Evolutionary conservation across 2,113 vertebrate genomes (phyloP), one percentile per base, ranked within the genome.

Genomic region (Epinephelus cyanopodus): DNA sequence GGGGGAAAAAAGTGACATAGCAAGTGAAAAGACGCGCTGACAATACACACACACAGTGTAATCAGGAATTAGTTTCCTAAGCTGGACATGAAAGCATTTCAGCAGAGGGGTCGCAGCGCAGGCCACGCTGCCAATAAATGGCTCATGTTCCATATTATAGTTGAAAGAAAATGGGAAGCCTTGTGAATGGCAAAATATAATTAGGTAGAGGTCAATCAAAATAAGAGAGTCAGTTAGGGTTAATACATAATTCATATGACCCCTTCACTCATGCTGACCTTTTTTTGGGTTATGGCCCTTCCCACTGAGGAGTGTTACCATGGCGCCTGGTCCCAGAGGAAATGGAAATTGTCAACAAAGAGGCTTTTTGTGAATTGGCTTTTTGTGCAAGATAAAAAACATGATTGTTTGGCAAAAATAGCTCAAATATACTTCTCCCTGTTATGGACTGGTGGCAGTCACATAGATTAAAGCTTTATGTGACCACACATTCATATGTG

Each of bases 171-270:
- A 88, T 50, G 39, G 81, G 60, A 53, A 48, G 75, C 86, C 64
- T 85, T 87, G 87, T 87, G 47, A 73, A 76, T 53, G 65, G 68
- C 29, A 48, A 89, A 79, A 81, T 81, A 79, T 58, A 87, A 87
- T 65, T 89, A 81, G 74, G 47, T 25, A 6, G 48, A 60, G 77
- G 84, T 90, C 86, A 85, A 5, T 75, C 27, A 82, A 87, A 92
- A 89, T 81, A 69, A 62, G 57, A 65, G 14, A 63, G 73, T 53
- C 14, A 37, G 63, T 87, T 62, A 67, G 66, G 87, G 75, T 85
- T 78, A 81, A 92, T 94, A 54, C 90, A 94, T 94, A 92, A 94
- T 94, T 94, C 92, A 94, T 94, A 84, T 74, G 89, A 92, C 92
- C 88, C 82, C 72, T 70, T 50, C 68, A 81, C 69, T 86, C 80